Evolutionary conservation across 64 coral and sea anemone genomes (phyloP).

Genomic region (Porites australiensis): DNA sequence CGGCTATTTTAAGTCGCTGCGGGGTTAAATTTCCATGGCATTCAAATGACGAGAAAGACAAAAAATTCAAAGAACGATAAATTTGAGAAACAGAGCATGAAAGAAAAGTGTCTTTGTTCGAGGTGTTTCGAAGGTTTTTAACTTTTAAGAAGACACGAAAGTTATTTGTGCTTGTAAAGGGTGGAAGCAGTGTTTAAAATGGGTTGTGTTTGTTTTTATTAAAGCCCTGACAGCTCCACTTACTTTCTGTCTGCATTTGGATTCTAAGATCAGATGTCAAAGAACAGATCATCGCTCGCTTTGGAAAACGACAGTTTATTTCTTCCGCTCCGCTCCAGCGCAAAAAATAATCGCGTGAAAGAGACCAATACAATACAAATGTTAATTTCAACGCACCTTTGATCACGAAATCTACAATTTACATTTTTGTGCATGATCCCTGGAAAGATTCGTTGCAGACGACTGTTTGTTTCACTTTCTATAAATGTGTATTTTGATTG

Average conservation of each 20-base stretch:
- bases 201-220: slow-evolving; percentile 32
- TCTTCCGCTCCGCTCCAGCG: slow-evolving; percentile 4
- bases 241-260: slow-evolving; percentile 14
- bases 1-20: slow-evolving; percentile 30
- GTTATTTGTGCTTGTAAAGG: neutral
- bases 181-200: neutral
- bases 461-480: slow-evolving; percentile 47
- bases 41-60: slow-evolving; percentile 17
- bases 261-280: slow-evolving; percentile 42
- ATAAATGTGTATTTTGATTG: slow-evolving; percentile 28
- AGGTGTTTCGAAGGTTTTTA: neutral
- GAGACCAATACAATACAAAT: neutral
- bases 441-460: slow-evolving; percentile 43
- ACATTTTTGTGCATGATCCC: neutral
- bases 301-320: neutral
- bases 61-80: slow-evolving; percentile 9
- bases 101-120: neutral
- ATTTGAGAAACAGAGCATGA: slow-evolving; percentile 17
- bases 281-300: slow-evolving; percentile 34
- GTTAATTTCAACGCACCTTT: slow-evolving; percentile 1
- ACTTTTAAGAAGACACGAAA: neutral
- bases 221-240: slow-evolving; percentile 7
- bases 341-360: slow-evolving; percentile 8
- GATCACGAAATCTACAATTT: slow-evolving; percentile 32
- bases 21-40: slow-evolving; percentile 40